These are phyloP conservation scores for Erpetoichthys calabaricus DNA, from an alignment of 2,797 vertebrate genomes.

Conservation along the genomic window DNA sequence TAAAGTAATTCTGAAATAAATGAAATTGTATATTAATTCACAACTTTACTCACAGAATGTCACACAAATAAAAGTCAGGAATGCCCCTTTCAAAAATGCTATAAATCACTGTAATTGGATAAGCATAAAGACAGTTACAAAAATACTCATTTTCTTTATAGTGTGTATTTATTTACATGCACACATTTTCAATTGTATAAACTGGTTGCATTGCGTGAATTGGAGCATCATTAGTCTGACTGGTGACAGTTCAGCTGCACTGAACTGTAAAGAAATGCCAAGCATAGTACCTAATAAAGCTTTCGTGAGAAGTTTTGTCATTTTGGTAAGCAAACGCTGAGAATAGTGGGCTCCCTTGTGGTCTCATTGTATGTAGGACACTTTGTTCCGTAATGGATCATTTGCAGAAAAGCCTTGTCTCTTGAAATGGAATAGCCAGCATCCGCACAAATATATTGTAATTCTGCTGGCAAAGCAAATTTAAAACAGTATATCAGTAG, in stretches of 20 bases:
- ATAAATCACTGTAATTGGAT: no score
- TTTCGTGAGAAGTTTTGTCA: conserved; percentile 15
- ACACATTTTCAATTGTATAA: no score
- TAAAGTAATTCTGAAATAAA: no score
- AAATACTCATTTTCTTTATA: no score
- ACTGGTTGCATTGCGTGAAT: not conserved
- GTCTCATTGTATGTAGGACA: conserved; percentile 25
- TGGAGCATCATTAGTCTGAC: not conserved
- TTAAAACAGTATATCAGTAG: conserved; percentile 21
- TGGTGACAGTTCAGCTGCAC: not conserved
- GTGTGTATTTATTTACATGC: no score
- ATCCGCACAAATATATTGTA: conserved; percentile 13
- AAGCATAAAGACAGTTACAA: no score
- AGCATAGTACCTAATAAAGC: conserved; percentile 3
- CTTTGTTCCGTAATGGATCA: conserved; percentile 24
- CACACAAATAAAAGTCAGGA: no score
- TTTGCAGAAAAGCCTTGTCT: conserved; percentile 21
- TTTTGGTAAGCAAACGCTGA: conserved; percentile 17
- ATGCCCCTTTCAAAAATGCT: no score
- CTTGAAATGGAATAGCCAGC: conserved; percentile 15
- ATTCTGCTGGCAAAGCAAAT: conserved; percentile 19
- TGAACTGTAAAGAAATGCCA: conserved; percentile 5
- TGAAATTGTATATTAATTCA: no score
- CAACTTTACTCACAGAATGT: no score
- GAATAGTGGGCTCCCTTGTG: conserved; percentile 8